These are phyloP conservation scores for Lutraria rhynchaena DNA, from an alignment of 1,140 invertebrate genomes.

Conservation along the genomic window DNA sequence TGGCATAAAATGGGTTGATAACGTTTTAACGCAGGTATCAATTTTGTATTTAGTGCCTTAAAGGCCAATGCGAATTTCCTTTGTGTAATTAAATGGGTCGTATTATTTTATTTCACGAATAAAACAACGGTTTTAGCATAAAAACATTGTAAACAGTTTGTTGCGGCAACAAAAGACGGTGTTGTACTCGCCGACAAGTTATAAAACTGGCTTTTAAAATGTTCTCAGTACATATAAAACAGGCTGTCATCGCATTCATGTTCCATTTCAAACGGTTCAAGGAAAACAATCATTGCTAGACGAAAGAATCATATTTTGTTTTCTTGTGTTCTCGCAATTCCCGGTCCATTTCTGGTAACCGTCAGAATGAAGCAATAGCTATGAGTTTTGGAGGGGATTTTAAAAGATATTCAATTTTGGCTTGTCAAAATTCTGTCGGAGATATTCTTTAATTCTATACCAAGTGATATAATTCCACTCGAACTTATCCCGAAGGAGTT, in stretches of 20 bases:
- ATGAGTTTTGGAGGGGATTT: slow-evolving; percentile 9
- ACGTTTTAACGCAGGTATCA: slow-evolving; percentile 52
- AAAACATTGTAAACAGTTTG: slow-evolving; percentile 59
- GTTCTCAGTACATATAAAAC: slow-evolving; percentile 47
- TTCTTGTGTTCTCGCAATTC: slow-evolving; percentile 28
- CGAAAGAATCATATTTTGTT: slow-evolving; percentile 5
- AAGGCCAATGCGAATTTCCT: slow-evolving; percentile 56
- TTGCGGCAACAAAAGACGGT: slow-evolving; percentile 43
- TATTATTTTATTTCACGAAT: slow-evolving; percentile 62
- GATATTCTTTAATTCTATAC: slow-evolving; percentile 28
- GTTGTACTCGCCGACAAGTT: slow-evolving; percentile 25
- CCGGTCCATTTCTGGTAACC: slow-evolving; percentile 24
- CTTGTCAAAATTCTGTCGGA: slow-evolving; percentile 51
- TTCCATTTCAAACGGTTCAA: slow-evolving; percentile 51
- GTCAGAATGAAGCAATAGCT: background rate
- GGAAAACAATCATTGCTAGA: slow-evolving; percentile 39
- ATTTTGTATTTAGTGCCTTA: slow-evolving; percentile 50
- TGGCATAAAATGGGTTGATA: slow-evolving; percentile 48
- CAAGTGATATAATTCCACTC: slow-evolving; percentile 22
- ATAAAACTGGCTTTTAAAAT: slow-evolving; percentile 53
- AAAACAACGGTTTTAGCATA: slow-evolving; percentile 63
- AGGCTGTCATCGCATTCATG: slow-evolving; percentile 40
- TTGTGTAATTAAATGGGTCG: slow-evolving; percentile 60
- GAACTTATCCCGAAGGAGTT: slow-evolving; percentile 29
- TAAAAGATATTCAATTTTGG: slow-evolving; percentile 36